phyloP scores from a whole-genome alignment of 2,113 vertebrate species.

The Xenopus borealis region DNA sequence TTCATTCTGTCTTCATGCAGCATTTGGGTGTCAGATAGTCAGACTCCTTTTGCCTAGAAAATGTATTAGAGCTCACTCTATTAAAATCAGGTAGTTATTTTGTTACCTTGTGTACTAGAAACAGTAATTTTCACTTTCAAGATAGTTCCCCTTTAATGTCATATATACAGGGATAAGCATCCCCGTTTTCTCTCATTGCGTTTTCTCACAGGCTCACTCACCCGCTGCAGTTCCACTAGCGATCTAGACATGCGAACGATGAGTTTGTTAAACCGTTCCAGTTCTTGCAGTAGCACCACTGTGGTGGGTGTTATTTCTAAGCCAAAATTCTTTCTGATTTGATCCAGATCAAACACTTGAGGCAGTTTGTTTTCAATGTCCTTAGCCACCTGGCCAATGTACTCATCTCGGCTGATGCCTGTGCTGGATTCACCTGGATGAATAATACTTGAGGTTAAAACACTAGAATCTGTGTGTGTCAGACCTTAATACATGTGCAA shows the following conservation, averaged over 20 bases:
- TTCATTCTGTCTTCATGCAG: no score
- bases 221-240: slow-evolving; percentile 79
- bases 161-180: no score
- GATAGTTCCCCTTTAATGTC: no score
- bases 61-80: no score
- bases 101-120: no score
- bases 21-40: no score
- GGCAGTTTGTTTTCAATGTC: slow-evolving; percentile 89
- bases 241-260: slow-evolving; percentile 75
- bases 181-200: no score
- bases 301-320: slow-evolving; percentile 70
- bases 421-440: slow-evolving; percentile 75
- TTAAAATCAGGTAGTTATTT: no score
- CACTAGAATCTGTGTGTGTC: neutral
- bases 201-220: slow-evolving; percentile 49
- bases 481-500: neutral
- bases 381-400: slow-evolving; percentile 80
- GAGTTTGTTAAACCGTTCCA: slow-evolving; percentile 88
- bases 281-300: slow-evolving; percentile 90
- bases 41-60: no score
- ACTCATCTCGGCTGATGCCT: slow-evolving; percentile 82
- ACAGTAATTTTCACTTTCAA: no score
- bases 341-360: slow-evolving; percentile 74
- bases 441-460: neutral
- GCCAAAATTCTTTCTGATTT: slow-evolving; percentile 73